Evolutionary conservation across 2,797 vertebrate species (phyloP).

Genomic region (Gobionotothen gibberifrons): DNA sequence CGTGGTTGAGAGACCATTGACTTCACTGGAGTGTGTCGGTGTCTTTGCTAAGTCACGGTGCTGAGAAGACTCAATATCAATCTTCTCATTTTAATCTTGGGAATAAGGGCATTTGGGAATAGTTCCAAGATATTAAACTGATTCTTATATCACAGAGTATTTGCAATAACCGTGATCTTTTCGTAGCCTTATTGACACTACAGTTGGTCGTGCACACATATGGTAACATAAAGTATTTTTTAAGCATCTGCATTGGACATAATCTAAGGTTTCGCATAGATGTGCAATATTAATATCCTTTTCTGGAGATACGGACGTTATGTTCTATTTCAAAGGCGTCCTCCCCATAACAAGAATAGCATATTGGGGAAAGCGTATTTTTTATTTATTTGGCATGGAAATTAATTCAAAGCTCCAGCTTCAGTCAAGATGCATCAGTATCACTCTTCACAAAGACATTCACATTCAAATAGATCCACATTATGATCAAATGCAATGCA

Average conservation of each 20-base stretch:
- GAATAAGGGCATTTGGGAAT: neutral
- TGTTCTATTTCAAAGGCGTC: conserved; percentile 14
- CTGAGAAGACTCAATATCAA: neutral
- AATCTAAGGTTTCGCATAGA: neutral
- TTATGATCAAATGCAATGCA: conserved; percentile 2
- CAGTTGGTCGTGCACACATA: neutral
- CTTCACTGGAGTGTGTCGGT: no score
- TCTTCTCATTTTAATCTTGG: neutral
- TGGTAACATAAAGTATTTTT: neutral
- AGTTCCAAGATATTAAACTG: neutral
- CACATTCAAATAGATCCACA: neutral
- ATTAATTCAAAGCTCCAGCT: conserved; percentile 10
- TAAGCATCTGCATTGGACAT: neutral
- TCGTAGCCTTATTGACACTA: neutral
- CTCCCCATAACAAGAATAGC: neutral
- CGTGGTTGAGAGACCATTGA: no score
- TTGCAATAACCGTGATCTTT: neutral
- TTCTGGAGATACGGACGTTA: neutral
- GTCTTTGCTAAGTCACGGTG: neutral
- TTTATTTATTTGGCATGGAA: conserved; percentile 20
- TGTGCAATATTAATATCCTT: neutral
- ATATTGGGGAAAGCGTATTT: neutral
- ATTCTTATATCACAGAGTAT: neutral
- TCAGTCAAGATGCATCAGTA: neutral
- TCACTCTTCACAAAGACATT: neutral